Base-by-base conservation (phyloP, 2,797 vertebrate species). In the Perdix hodgsoniae region DNA sequence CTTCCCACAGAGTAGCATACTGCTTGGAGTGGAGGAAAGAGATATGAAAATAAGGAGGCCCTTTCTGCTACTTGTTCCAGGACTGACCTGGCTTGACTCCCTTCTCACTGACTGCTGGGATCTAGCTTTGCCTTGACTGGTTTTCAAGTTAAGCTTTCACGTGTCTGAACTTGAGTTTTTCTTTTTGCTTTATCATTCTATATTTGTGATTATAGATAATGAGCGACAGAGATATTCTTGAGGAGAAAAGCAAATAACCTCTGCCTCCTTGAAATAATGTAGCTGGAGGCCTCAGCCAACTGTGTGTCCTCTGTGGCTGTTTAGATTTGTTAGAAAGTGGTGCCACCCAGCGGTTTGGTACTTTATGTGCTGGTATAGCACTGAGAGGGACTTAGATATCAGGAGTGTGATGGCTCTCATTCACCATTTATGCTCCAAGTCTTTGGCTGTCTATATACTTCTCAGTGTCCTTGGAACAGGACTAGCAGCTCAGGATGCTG, bases 321-420 rank as follows among this genome's bases (percentile, higher is more conserved):
- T 40, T 73, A n/a, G 45, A 73, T 95, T 88, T 50, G 15, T 85
- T 89, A 80, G 60, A 37, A 47, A 45, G 59, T 1, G n/a, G 33
- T 91, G 93, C 94, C 95, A 90, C 86, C 88, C 67, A 29, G 91
- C 86, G 95, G 94, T 64, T n/a, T 79, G 50, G 27, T 16, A 66
- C 57, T 81, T 73, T 66, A 65, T 82, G 80, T 81, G 45, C 63
- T 70, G 14, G 19, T 85, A 2, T 37, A 29, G 27, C 23, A 60
- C 52, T 11, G 12, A 77, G 40, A 49, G 44, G 10, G 14, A 19
- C 22, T 54, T 70, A 4, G 17, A 5, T 42, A 35, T 86, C 29
- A 4, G n/a, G 16, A 63, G 6, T 33, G 3, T 14, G 49, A 40
- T 24, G 26, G 10, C 40, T 88, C 47, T 21, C 13, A 23, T n/a